These are phyloP conservation scores for Oreochromis tanganicae DNA, from an alignment of 2,113 vertebrate species.

Conservation along the genomic window DNA sequence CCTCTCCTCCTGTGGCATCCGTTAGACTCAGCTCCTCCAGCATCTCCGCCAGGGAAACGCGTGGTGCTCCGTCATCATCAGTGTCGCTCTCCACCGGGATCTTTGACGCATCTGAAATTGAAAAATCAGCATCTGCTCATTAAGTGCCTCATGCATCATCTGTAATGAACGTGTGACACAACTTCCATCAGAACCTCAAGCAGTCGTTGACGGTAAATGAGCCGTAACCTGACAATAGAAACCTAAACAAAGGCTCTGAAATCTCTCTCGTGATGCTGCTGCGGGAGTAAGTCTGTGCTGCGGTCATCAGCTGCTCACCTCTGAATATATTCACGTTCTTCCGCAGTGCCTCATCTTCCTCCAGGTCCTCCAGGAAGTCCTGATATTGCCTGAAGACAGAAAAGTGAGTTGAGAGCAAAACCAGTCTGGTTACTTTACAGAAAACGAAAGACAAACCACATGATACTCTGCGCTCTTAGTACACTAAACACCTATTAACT, in stretches of 20 bases:
- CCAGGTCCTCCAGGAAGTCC: slow-evolving; percentile 97
- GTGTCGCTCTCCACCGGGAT: slow-evolving; percentile 91
- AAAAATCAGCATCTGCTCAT: not conserved
- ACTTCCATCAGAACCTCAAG: not conserved
- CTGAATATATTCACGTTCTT: slow-evolving; percentile 96
- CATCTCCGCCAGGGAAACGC: slow-evolving; percentile 91
- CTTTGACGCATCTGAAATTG: slow-evolving; percentile 69
- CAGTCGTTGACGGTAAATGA: not conserved
- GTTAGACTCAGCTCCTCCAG: slow-evolving; percentile 88
- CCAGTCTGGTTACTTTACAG: not conserved
- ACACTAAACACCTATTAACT: not conserved
- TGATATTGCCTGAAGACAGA: slow-evolving; percentile 83
- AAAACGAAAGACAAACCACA: not conserved
- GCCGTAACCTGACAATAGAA: not conserved
- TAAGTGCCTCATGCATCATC: not conserved
- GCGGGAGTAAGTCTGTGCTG: not conserved
- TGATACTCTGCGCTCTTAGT: not conserved
- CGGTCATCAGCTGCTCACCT: slow-evolving; percentile 68
- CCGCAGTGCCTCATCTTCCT: slow-evolving; percentile 93
- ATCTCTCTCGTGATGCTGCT: not conserved
- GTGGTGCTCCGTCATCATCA: slow-evolving; percentile 88
- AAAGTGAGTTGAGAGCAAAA: not conserved
- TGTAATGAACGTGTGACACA: not conserved
- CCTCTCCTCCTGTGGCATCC: slow-evolving; percentile 90
- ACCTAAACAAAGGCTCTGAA: not conserved